Base-by-base conservation (phyloP, 2,113 vertebrate species). In the Ptychochromis oligacanthus region DNA sequence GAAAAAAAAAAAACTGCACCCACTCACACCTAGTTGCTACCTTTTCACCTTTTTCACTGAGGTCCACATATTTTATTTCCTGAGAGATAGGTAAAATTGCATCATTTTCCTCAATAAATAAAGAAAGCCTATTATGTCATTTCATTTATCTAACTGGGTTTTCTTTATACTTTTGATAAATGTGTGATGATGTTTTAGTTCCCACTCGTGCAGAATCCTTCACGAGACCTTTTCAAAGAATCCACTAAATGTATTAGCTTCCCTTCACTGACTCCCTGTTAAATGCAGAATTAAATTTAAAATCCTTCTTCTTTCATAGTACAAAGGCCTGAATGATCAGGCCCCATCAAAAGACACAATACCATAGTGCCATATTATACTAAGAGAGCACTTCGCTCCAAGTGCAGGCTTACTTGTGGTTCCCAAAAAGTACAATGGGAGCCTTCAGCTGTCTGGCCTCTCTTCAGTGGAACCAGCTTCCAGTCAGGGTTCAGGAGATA, bases 151-250 rank as follows among this genome's bases (percentile, higher is more conserved):
- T 12, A 22, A n/a, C 10, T 55, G 54, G 20, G 20, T 67, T 55
- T n/a, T 28, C 0, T 1, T 24, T 15, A 70, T 28, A 43, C 18
- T 49, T 70, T 49, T 12, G 40, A 49, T 49, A 49, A 6, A 15
- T 18, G 15, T 49, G 40, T 49, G 40, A 18, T 28, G 4, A 65
- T 15, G 36, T n/a, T 65, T 62, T 62, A 6, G 36, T 36, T 6
- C 8, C 4, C 8, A 62, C 60, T 34, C 28, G 58, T 31, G 26
- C 58, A 60, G 58, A 61, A 18, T n/a, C n/a, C n/a, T n/a, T n/a
- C n/a, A 64, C 9, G 40, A 43, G 14, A 6, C 0, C 0, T 28
- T 67, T 67, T 67, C n/a, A 26, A 43, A 0, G 22, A 43, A 26
- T 67, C 26, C 38, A 43, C 15, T 43, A 0, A 49, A 4, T 17